Base-by-base conservation (phyloP, 1,140 invertebrate species). In the Drosophila tristis region DNA sequence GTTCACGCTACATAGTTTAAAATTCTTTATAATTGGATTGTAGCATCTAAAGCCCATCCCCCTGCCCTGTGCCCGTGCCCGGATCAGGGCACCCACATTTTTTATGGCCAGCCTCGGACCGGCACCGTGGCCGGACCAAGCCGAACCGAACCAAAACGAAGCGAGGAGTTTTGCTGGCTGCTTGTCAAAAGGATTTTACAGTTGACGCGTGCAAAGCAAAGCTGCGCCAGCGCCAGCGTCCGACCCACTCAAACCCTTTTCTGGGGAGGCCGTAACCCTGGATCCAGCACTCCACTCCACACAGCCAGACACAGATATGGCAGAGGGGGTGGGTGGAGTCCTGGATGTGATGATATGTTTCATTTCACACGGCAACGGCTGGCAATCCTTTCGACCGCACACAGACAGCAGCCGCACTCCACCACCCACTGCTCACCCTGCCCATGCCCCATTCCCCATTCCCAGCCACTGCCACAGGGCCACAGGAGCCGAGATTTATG, bases 121-220 rank as follows among this genome's bases (percentile, higher is more conserved):
- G 35, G 48, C 1, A 4, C 23, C 23, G 16, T 0, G 1, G 16
- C 16, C 16, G 20, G 20, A 16, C 16, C 16, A 16, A 20, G 29
- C 29, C 2, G 29, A 2, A 31, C 29, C 29, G 0, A 7, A 5
- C 29, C 5, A 7, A 7, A 7, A 6, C 29, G 50, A 16, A 53
- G 20, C 8, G 16, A 54, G 56, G 71, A 74, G 60, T 74, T 25
- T 25, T 51, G 68, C 60, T 70, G 60, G 56, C 56, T 61, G 82
- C 82, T 81, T 81, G 82, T 86, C 84, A 89, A 89, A 89, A 89
- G 84, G 84, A 89, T 89, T 89, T 89, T 82, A 77, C 84, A 89
- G 85, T 89, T 89, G 84, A 89, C 84, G 84, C 84, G 79, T 80
- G 81, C 84, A 89, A 78, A 84, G 79, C 84, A 82, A 77, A 89